These are phyloP conservation scores for Halesus radiatus DNA, from an alignment of 1,140 invertebrate genomes.

Conservation along the genomic window DNA sequence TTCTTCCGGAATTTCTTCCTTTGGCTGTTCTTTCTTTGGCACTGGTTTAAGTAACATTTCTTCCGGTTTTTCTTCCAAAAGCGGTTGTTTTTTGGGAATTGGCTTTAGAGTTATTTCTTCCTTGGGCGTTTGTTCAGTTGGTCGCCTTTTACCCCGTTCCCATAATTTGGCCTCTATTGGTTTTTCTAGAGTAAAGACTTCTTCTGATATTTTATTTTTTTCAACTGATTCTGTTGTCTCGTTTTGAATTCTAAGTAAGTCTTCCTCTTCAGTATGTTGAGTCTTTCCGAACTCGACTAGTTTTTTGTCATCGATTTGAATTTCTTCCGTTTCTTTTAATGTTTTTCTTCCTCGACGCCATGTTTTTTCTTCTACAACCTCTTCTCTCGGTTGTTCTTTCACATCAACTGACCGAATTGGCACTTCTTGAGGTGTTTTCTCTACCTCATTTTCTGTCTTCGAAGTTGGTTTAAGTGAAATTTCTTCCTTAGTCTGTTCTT, in stretches of 20 bases:
- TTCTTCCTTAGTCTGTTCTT: conserved; percentile 64
- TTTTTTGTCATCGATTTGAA: conserved; percentile 61
- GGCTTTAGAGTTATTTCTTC: conserved; percentile 57
- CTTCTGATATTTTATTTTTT: conserved; percentile 61
- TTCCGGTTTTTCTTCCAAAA: conserved; percentile 61
- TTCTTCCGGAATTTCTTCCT: conserved; percentile 50
- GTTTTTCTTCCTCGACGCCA: conserved; percentile 61
- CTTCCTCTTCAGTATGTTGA: conserved; percentile 62
- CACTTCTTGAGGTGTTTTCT: conserved; percentile 60
- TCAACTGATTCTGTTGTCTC: conserved; percentile 65
- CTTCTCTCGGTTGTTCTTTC: conserved; percentile 59
- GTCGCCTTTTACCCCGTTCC: conserved; percentile 38
- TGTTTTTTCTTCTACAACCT: conserved; percentile 62
- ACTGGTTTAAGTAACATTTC: conserved; percentile 66
- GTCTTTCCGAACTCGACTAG: conserved; percentile 66
- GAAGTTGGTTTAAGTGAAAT: conserved; percentile 68
- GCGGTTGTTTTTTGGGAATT: conserved; percentile 55
- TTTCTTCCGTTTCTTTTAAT: conserved; percentile 45
- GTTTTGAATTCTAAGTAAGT: conserved; percentile 57
- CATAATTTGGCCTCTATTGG: conserved; percentile 58
- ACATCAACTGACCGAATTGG: conserved; percentile 58
- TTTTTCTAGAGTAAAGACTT: conserved; percentile 59
- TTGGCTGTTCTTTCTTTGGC: conserved; percentile 60
- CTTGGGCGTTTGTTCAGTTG: conserved; percentile 56
- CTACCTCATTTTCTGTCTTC: conserved; percentile 60